Percentiles rank a stretch among this genome's conserved stretches.
These are phyloP conservation scores for Micronycteris hirsuta DNA, from an alignment of 2,113 vertebrate genomes.

Conservation along the genomic window DNA sequence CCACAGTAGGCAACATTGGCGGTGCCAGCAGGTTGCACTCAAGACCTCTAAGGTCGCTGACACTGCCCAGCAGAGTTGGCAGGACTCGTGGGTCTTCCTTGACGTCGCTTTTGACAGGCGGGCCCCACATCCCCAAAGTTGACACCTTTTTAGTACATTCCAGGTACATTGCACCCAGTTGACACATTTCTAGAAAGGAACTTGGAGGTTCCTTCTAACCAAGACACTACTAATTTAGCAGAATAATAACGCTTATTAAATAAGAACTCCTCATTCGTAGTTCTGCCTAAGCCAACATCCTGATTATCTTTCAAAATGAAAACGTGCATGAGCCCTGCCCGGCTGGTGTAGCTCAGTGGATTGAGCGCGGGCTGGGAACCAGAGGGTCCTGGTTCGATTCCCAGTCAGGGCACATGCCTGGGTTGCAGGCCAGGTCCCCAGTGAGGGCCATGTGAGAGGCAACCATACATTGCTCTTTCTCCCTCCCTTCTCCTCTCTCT, in stretches of 20 bases:
- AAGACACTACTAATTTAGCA: neutral
- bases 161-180: neutral
- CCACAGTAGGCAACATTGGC: neutral
- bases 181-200: conserved; percentile 7
- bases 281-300: neutral
- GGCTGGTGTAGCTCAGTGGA: too few species aligned
- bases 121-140: neutral
- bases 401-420: too few species aligned
- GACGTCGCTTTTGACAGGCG: neutral
- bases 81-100: neutral
- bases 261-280: neutral
- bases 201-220: neutral
- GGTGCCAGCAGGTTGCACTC: neutral
- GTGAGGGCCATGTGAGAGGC: too few species aligned
- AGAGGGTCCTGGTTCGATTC: too few species aligned
- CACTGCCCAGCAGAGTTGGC: neutral
- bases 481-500: too few species aligned
- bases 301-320: neutral
- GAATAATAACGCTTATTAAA: neutral
- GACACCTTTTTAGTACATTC: neutral
- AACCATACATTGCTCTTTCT: too few species aligned
- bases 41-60: neutral
- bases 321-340: neutral
- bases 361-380: too few species aligned
- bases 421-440: too few species aligned